Evolutionary conservation across 1,140 invertebrate species (phyloP).

Genomic region (Papilio machaon): DNA sequence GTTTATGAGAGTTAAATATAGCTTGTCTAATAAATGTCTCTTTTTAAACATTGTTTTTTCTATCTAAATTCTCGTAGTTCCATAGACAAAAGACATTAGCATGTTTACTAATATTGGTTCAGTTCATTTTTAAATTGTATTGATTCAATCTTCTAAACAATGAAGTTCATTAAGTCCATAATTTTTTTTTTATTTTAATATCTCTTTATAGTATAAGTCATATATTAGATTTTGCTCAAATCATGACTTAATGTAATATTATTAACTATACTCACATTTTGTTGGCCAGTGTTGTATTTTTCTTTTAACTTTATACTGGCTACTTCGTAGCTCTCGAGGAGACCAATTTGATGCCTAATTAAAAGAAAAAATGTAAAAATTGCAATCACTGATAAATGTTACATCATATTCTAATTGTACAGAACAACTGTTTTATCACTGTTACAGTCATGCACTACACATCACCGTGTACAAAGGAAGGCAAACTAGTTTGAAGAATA

Average conservation of each 20-base stretch:
- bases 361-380: constrained; percentile 42
- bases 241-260: neutral
- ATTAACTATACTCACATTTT: constrained; percentile 68
- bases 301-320: constrained; percentile 79
- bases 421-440: neutral
- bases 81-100: too few relatives aligned
- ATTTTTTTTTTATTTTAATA: too few relatives aligned
- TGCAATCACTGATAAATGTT: neutral
- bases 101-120: too few relatives aligned
- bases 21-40: too few relatives aligned
- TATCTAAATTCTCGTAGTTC: too few relatives aligned
- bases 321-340: constrained; percentile 75
- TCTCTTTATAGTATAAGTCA: too few relatives aligned
- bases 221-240: too few relatives aligned
- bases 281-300: constrained; percentile 79
- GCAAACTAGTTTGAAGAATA: neutral
- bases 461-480: constrained; percentile 1
- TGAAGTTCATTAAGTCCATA: too few relatives aligned
- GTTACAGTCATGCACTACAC: constrained; percentile 13
- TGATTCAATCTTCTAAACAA: too few relatives aligned
- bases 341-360: constrained; percentile 74
- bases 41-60: too few relatives aligned
- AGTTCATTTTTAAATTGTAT: too few relatives aligned
- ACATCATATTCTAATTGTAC: neutral
- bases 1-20: too few relatives aligned